Base-by-base conservation (phyloP, 1,140 invertebrate genomes). In the Sycophaga agraensis region DNA sequence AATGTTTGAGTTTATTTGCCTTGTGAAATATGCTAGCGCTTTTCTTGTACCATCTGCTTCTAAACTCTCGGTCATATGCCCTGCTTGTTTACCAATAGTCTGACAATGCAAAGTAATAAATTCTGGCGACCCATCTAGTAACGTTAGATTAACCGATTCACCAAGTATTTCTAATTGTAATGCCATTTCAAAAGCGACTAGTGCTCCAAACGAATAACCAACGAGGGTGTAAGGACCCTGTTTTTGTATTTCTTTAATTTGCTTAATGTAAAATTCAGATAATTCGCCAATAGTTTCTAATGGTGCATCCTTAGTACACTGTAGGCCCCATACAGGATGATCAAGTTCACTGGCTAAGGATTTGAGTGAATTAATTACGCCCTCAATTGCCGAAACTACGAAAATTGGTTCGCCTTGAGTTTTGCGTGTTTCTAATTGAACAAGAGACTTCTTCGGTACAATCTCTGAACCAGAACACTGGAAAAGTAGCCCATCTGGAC, bases 201-300 rank as follows among this genome's bases (percentile, higher is more conserved):
- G 87, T 8, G 91, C 89, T 45, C 97, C 97, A 78, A 93, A 98
- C 0, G 96, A 98, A 77, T 99, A 99, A 3, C 96, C 97, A 34
- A 90, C 84, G 37, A 99, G 76, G 19, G 86, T 86, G 81, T 94
- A 97, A 0, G 95, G 93, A 57, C 93, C 91, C 58, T 85, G 80
- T 0, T 87, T 85, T 77, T 96, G 92, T n/a, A 92, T 79, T 22
- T 82, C 82, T 68, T 87, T 87, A 56, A 97, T 87, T 76, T 90
- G 82, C 75, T 88, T 77, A 4, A 96, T 82, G 75, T 97, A 98
- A 78, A 86, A 91, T 39, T 77, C 72, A 4, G 96, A 94, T 31
- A 97, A 82, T 24, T 87, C 82, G 19, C 85, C 75, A 56, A 98
- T 88, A 16, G 86, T 88, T 1, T 83, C 77, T 0, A 92, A 72